Evolutionary conservation across 92 coral and sea anemone genomes (phyloP), one percentile per base, ranked within the genome.

Genomic region (Phymanthus crucifer): DNA sequence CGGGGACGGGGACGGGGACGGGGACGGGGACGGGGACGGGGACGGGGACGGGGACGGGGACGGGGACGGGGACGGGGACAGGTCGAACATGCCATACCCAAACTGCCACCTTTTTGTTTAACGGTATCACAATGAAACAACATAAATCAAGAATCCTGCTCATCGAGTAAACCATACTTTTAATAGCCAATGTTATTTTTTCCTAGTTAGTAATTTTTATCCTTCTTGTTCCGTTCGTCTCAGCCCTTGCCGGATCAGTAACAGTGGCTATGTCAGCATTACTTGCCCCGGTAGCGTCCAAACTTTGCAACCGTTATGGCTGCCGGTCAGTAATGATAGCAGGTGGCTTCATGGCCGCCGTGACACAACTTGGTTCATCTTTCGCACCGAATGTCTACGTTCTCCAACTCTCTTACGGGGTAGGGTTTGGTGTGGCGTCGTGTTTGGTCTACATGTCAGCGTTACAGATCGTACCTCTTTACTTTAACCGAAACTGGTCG

Each of bases 331-430:
- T 64, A 31, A 52, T 83, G 57, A 50, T 78, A 0, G 35, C 21
- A 54, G 84, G 90, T 31, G 75, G 72, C 14, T 52, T 86, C 17
- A 18, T 74, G 23, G 54, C 79, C 46, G 80, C 80, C 46, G 43
- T 68, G 13, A 84, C 80, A 19, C 80, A 79, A 18, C 48, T 78
- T 40, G 68, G 70, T 33, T 78, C 88, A 23, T 46, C 84, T 1
- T 80, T 78, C 64, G 88, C 84, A 4, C 88, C 88, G 6, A 73
- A 72, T 40, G 36, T 79, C 38, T 83, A 57, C 56, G 77, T 75
- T 37, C 64, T 85, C 52, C 64, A 38, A 24, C 13, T 85, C 35
- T 70, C 88, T 40, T 85, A 85, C 70, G 78, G 88, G 14, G 19
- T 84, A 7, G 68, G 79, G 1, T 65, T 78, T 3, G 88, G 83